Conservation (phyloP, 1,140 invertebrate species). For the Zaprionus taronus region DNA sequence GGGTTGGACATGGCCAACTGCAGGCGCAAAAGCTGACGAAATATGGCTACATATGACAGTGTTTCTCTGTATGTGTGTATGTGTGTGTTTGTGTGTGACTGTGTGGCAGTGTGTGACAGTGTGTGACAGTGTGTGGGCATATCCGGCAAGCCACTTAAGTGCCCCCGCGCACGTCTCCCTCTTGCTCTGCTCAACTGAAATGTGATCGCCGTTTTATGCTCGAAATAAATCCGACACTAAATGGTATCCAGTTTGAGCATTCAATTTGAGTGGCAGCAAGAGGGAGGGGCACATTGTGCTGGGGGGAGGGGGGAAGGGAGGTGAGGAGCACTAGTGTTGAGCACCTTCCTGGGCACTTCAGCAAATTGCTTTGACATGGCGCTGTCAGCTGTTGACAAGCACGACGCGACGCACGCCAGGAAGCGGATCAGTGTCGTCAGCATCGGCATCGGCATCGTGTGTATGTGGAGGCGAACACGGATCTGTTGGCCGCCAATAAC, state of each 20-base stretch:
- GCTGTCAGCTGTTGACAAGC: conserved; percentile 83
- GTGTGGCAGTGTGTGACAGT: conserved; percentile 24
- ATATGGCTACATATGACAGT: background rate
- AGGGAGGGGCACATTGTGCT: conserved; percentile 2
- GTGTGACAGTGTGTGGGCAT: conserved; percentile 45
- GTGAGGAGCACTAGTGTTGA: conserved; percentile 18
- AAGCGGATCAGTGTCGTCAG: conserved; percentile 59
- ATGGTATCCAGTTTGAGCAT: conserved; percentile 70
- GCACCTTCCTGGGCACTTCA: conserved; percentile 51
- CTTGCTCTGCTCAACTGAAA: conserved; percentile 50
- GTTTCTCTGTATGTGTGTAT: background rate
- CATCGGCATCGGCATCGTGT: background rate
- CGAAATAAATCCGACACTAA: conserved; percentile 79
- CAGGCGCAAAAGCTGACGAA: background rate
- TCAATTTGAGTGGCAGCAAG: conserved; percentile 63
- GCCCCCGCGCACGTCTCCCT: conserved; percentile 24
- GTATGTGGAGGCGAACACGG: conserved; percentile 2
- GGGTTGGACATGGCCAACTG: background rate
- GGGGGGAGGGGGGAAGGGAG: conserved; percentile 48
- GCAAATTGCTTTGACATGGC: conserved; percentile 81
- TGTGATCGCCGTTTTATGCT: conserved; percentile 75
- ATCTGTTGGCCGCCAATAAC: conserved; percentile 58
- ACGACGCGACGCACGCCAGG: conserved; percentile 59
- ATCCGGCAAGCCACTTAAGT: conserved; percentile 81
- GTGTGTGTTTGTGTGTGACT: background rate